Evolutionary conservation across 1,140 invertebrate genomes (phyloP).

Genomic region (Hypsibius dujardini): DNA sequence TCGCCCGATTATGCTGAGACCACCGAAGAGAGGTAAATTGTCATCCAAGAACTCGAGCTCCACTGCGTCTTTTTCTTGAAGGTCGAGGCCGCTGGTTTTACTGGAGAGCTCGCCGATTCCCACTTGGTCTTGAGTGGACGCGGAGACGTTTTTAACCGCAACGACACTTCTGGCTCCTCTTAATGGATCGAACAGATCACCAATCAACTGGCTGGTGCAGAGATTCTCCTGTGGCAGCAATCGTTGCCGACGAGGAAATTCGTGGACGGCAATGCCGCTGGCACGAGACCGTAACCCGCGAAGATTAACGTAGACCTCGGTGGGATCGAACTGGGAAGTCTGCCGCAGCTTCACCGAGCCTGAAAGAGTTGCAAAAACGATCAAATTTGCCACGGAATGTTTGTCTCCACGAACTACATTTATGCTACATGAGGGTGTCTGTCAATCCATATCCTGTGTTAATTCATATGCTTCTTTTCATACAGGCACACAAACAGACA

Average conservation of each 20-base stretch:
- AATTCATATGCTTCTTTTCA: no score
- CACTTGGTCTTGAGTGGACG: background rate
- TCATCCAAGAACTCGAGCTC: background rate
- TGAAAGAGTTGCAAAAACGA: background rate
- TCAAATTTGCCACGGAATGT: no score
- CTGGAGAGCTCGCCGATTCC: background rate
- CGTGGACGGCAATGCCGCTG: background rate
- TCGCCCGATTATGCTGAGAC: background rate
- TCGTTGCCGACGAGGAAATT: constrained; percentile 7
- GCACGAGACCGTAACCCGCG: background rate
- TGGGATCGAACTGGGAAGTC: constrained; percentile 1
- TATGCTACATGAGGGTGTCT: no score
- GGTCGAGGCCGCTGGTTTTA: background rate
- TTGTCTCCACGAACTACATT: no score
- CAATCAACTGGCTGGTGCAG: background rate
- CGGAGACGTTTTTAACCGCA: background rate
- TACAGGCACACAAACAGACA: no score
- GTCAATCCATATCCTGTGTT: no score
- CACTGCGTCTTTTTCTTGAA: background rate
- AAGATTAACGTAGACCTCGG: background rate
- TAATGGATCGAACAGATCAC: background rate
- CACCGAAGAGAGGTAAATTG: constrained; percentile 2
- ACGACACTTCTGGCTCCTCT: background rate
- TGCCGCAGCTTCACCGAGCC: background rate
- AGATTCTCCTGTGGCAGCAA: background rate